These are phyloP conservation scores for Halictus ligatus DNA, from an alignment of 2,888 invertebrate genomes.

Conservation along the genomic window DNA sequence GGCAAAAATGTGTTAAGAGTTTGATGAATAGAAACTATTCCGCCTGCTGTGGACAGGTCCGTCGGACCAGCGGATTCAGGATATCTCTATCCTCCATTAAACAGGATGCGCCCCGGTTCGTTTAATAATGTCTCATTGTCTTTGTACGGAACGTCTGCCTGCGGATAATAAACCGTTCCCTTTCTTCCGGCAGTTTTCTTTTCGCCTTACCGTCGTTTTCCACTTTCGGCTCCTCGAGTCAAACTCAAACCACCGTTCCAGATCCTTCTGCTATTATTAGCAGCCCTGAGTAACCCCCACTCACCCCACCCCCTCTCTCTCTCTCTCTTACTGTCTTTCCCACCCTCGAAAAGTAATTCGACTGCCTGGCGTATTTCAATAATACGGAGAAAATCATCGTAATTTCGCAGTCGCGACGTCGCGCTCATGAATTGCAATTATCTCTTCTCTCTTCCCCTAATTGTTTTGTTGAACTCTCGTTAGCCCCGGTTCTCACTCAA, in stretches of 20 bases:
- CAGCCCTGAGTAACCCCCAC: conserved; percentile 22
- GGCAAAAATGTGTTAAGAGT: background rate
- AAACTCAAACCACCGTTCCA: conserved; percentile 41
- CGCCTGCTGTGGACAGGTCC: background rate
- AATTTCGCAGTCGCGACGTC: conserved; percentile 49
- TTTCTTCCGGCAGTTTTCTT: conserved; percentile 33
- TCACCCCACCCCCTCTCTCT: background rate
- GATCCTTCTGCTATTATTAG: conserved; percentile 53
- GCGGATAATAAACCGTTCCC: conserved; percentile 63
- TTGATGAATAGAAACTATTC: background rate
- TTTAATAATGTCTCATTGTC: conserved; percentile 69
- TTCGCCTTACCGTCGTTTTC: conserved; percentile 31
- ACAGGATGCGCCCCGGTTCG: conserved; percentile 42
- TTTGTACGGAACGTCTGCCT: conserved; percentile 51
- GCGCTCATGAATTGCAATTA: conserved; percentile 54
- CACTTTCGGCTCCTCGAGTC: conserved; percentile 53
- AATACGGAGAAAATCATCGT: conserved; percentile 54
- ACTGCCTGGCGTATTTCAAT: conserved; percentile 53
- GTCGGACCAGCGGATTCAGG: background rate
- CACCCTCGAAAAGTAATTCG: conserved; percentile 52
- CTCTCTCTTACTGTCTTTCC: background rate
- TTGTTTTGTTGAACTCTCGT: conserved; percentile 51
- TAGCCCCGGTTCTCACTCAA: conserved; percentile 18
- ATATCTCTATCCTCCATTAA: conserved; percentile 35
- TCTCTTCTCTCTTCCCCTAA: conserved; percentile 24